phyloP scores from a whole-genome alignment of 1,140 invertebrate genomes.

The Danaus plexippus region DNA sequence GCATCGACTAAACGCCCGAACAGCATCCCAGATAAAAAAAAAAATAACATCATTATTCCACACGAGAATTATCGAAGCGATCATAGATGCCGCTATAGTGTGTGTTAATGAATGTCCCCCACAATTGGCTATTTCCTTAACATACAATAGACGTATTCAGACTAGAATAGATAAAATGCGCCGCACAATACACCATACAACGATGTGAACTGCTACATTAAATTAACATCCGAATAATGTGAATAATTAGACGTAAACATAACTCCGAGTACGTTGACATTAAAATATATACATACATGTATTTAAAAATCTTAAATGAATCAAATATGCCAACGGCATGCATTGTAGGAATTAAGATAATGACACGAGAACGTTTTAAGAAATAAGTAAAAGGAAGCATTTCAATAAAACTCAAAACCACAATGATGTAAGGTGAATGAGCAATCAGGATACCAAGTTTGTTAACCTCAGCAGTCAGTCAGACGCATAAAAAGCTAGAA shows the following conservation, averaged over 20 bases:
- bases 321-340: slow-evolving; percentile 22
- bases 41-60: slow-evolving; percentile 1
- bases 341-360: slow-evolving; percentile 41
- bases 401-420: slow-evolving; percentile 54
- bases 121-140: slow-evolving; percentile 55
- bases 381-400: slow-evolving; percentile 55
- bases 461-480: slow-evolving; percentile 47
- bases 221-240: slow-evolving; percentile 16
- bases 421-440: slow-evolving; percentile 69
- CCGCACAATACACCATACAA: slow-evolving; percentile 45
- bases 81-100: neutral
- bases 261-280: neutral
- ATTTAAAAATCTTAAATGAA: slow-evolving; percentile 11
- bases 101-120: slow-evolving; percentile 21
- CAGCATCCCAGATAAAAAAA: too few species aligned
- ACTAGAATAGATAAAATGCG: slow-evolving; percentile 50
- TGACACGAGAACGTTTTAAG: slow-evolving; percentile 33
- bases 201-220: slow-evolving; percentile 17
- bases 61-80: neutral
- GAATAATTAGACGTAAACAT: neutral
- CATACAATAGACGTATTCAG: slow-evolving; percentile 50
- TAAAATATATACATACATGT: slow-evolving; percentile 1
- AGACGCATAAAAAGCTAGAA: slow-evolving; percentile 70
- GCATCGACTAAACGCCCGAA: too few species aligned
- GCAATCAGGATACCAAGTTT: slow-evolving; percentile 60